Evolutionary conservation across 2,113 vertebrate species (phyloP), one percentile per base, ranked within the genome.

Genomic region (Corythornis madagascariensis): DNA sequence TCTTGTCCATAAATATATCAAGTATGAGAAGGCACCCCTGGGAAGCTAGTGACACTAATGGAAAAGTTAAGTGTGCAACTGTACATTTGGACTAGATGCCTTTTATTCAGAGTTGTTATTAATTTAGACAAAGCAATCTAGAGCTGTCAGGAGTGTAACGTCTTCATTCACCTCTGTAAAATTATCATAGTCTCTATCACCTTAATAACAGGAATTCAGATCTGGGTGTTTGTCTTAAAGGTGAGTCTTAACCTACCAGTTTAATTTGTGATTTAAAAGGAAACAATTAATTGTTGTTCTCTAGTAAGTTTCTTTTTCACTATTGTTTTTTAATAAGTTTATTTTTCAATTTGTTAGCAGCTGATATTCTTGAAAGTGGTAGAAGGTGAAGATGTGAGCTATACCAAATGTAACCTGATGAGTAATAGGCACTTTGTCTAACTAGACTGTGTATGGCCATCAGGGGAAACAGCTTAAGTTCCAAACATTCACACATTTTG

Each of bases 71-170:
- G 61, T 72, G 40, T 70, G 70, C 88, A 61, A 17, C 83, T 72
- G 81, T 94, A 22, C 45, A 94, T 92, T 82, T 91, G 93, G 84
- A 67, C 63, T 80, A 33, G 61, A 53, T 70, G 76, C 48, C 74
- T 86, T 96, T 94, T 77, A 70, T 91, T 95, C 78, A 50, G 86
- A 91, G 82, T 73, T 72, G 53, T 84, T 86, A 94, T 95, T 91
- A 93, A 92, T 94, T 92, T 79, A 94, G 95, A 95, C 93, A 97
- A 94, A 93, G 84, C 94, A 97, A 95, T 97, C 88, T 95, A 80
- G 92, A 96, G 15, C 90, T 97, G 95, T 94, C 92, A 89, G 74
- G 87, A 55, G 48, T 43, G 25, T 89, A 91, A 97, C 93, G 91
- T 96, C 88, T 89, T 65, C 8, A 6, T 20, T 92, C 89, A 75